Conservation (phyloP, 2,888 invertebrate species). For the Troides helena region DNA sequence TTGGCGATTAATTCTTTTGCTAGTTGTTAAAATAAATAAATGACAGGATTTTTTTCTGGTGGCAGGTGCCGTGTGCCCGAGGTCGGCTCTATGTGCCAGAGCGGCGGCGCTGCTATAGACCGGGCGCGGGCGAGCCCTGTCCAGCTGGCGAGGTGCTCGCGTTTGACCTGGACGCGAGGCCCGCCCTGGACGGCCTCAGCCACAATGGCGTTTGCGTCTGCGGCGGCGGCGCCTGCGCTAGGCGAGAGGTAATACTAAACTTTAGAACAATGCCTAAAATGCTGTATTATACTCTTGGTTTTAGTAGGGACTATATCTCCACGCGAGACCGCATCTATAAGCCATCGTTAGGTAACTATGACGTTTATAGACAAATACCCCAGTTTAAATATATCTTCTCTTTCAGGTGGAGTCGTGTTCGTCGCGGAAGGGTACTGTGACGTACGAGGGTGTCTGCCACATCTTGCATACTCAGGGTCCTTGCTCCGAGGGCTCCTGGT, state of each 20-base stretch:
- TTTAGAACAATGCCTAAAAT: no score
- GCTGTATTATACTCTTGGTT: no score
- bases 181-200: conserved; percentile 89
- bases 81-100: conserved; percentile 88
- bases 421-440: conserved; percentile 81
- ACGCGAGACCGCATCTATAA: no score
- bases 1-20: no score
- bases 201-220: conserved; percentile 92
- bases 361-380: no score
- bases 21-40: no score
- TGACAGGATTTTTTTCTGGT: conserved; percentile 15
- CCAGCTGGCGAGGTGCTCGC: conserved; percentile 85
- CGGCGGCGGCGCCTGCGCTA: conserved; percentile 79
- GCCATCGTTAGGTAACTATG: no score
- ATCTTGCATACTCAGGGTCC: conserved; percentile 89
- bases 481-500: conserved; percentile 84
- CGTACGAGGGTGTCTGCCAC: conserved; percentile 85
- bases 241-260: conserved; percentile 47
- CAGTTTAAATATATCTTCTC: no score
- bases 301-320: no score
- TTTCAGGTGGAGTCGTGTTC: conserved; percentile 76
- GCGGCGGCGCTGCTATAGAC: conserved; percentile 87
- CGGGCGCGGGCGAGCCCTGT: conserved; percentile 89
- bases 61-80: conserved; percentile 85
- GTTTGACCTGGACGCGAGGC: conserved; percentile 89